Evolutionary conservation across 2,113 vertebrate genomes (phyloP), one percentile per base, ranked within the genome.

Genomic region (Gopherus evgoodei): DNA sequence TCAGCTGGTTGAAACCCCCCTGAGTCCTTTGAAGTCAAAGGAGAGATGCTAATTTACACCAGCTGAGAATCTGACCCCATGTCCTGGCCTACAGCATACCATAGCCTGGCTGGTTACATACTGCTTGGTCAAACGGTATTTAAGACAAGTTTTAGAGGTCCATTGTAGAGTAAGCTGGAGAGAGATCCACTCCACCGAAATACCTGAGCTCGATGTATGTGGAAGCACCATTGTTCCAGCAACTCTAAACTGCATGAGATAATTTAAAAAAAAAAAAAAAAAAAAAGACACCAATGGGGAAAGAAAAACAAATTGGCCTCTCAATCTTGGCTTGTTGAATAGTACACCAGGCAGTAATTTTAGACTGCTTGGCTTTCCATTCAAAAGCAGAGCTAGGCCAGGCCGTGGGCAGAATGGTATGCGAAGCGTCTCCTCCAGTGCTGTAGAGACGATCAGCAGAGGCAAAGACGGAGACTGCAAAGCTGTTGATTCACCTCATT

Each of bases 391-490:
- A 1, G 13, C 1, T 2, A 84, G 49, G 47, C 49, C 50, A 12
- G 78, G 38, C 91, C 0, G 76, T 89, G 94, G 91, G 95, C 84
- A 90, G 95, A 56, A 44, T 53, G 94, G 92, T 88, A 92, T 93
- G 91, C 0, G 49, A 80, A 84, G 83, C 69, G 88, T 94, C 95
- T 56, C 81, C 0, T 7, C 22, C 2, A 12, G 57, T 16, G 65
- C 76, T 8, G 56, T 59, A 16, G 0, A 19, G 57, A 25, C 0
- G 6, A 56, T 1, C 29, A 80, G 81, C 57, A 84, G 87, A 54
- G 82, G 62, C 88, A 22, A 54, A 0, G 86, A 8, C 0, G 12
- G 52, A 0, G 59, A 10, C 52, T 8, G 62, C 2, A 1, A 29
- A 47, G 89, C 78, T 59, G 78, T 47, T 89, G 97, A 89, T 75